Evolutionary conservation across 2,888 invertebrate genomes (phyloP).

Genomic region (Neria commutata): DNA sequence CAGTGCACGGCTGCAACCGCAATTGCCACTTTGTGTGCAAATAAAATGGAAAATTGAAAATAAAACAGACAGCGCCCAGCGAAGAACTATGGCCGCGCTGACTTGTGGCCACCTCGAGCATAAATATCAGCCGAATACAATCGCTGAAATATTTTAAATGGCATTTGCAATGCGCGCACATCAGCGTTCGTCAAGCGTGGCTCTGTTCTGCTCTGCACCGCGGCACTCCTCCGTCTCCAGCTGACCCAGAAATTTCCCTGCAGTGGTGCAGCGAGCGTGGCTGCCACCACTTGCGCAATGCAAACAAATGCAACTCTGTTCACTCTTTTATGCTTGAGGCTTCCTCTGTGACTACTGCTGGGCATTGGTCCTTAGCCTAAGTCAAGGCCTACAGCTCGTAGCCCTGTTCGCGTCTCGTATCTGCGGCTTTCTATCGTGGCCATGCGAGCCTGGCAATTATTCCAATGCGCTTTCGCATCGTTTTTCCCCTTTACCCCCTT

Average conservation of each 20-base stretch:
- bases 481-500: conserved; percentile 12
- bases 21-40: conserved; percentile 58
- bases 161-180: conserved; percentile 29
- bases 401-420: conserved; percentile 28
- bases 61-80: conserved; percentile 6
- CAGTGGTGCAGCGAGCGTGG: background rate
- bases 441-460: conserved; percentile 41
- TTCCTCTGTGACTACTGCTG: no score
- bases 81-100: conserved; percentile 41
- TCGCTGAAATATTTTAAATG: conserved; percentile 46
- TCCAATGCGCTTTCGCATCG: conserved; percentile 34
- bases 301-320: conserved; percentile 12
- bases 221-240: background rate
- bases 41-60: conserved; percentile 42
- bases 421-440: conserved; percentile 34
- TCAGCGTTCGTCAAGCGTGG: conserved; percentile 13
- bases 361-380: no score
- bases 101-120: conserved; percentile 32
- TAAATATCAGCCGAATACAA: conserved; percentile 41
- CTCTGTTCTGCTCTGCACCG: no score
- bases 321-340: no score
- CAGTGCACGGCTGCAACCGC: conserved; percentile 46
- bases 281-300: background rate
- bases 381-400: no score
- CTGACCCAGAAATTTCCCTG: background rate